A percentile compares a stretch with the other conserved stretches of the same genome.
Conservation (phyloP, 2,888 invertebrate species). For the Lobophora halterata region DNA sequence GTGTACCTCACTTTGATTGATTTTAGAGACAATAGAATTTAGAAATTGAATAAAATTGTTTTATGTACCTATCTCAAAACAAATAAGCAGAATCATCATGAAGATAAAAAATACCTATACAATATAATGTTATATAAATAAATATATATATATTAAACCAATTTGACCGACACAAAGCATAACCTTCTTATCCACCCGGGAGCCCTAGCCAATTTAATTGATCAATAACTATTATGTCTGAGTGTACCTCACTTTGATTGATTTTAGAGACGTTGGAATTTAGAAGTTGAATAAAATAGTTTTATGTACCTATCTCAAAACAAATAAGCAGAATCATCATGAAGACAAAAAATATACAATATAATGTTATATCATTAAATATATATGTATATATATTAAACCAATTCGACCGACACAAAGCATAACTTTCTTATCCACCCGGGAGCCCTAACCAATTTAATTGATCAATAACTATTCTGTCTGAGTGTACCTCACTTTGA, state of each 20-base stretch:
- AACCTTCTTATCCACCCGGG: too few species aligned
- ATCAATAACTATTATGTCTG: slow-evolving; percentile 18
- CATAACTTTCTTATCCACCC: background rate
- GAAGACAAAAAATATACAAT: too few species aligned
- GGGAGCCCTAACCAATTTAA: slow-evolving; percentile 32
- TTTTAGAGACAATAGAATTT: slow-evolving; percentile 44
- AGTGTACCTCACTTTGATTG: slow-evolving; percentile 41
- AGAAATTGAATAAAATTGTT: too few species aligned
- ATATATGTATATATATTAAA: background rate
- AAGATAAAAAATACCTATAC: too few species aligned
- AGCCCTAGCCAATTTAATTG: slow-evolving; percentile 33
- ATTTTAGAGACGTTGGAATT: slow-evolving; percentile 46
- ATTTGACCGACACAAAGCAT: too few species aligned
- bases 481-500: slow-evolving; percentile 35
- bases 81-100: background rate
- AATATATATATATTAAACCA: background rate
- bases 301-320: too few species aligned
- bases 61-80: too few species aligned
- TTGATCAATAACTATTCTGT: slow-evolving; percentile 16
- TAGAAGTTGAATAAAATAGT: too few species aligned
- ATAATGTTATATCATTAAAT: background rate
- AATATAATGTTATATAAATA: too few species aligned
- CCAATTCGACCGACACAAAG: slow-evolving; percentile 3
- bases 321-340: slow-evolving; percentile 1
- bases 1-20: slow-evolving; percentile 43